Percentiles rank a stretch among this genome's conserved stretches.
Evolutionary conservation across 2,113 vertebrate species (phyloP).

Genomic region (Heloderma charlesbogerti): DNA sequence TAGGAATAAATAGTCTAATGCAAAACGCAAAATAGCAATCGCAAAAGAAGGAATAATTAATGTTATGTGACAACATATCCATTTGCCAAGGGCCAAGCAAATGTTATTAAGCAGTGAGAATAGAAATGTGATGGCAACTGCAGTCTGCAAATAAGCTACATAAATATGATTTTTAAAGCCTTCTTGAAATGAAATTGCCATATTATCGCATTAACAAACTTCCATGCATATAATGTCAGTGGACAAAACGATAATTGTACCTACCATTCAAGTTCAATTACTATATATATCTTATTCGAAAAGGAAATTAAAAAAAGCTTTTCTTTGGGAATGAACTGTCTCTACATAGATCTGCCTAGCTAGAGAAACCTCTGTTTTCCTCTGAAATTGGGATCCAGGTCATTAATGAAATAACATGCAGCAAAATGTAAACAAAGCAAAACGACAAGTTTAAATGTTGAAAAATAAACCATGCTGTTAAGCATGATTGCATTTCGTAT

Average conservation of each 20-base stretch:
- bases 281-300: slow-evolving; percentile 4
- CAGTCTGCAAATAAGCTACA: slow-evolving; percentile 9
- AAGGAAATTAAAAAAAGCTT: slow-evolving; percentile 24
- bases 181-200: slow-evolving; percentile 3
- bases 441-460: neutral
- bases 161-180: slow-evolving; percentile 4
- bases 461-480: neutral
- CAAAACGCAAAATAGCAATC: slow-evolving; percentile 5
- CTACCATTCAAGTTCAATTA: slow-evolving; percentile 48
- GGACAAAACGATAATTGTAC: slow-evolving; percentile 22
- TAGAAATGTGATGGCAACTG: neutral
- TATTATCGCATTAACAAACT: slow-evolving; percentile 6
- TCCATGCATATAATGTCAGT: slow-evolving; percentile 18
- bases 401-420: slow-evolving; percentile 22
- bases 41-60: slow-evolving; percentile 40
- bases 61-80: neutral
- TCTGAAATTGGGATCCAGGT: slow-evolving; percentile 2
- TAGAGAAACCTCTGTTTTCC: neutral
- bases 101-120: slow-evolving; percentile 7
- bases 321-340: neutral
- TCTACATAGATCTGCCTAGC: slow-evolving; percentile 15
- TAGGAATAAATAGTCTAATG: neutral
- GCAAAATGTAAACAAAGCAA: slow-evolving; percentile 16
- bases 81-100: slow-evolving; percentile 18
- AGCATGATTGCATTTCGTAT: neutral